Base-by-base conservation (phyloP, 1,140 invertebrate species). In the Planococcus citri region DNA sequence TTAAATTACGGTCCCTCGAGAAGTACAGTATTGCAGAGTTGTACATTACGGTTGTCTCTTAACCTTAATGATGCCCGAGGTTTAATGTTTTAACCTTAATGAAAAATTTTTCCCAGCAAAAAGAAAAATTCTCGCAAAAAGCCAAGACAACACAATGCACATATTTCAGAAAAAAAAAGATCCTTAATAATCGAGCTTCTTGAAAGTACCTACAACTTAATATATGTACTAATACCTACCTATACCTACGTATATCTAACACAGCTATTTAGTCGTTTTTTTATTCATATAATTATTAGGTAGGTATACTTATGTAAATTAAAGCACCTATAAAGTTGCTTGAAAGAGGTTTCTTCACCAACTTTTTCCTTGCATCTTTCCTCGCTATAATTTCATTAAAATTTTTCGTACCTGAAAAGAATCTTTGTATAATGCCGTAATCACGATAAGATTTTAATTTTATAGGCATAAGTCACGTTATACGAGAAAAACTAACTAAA, bases 1-100 rank as follows among this genome's bases (percentile, higher is more conserved):
- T 51, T 51, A 51, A 51, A 51, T 51, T 51, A 51, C 41, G 41
- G 41, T 51, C 41, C 41, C 41, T 51, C 41, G 41, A 51, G 41
- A 3, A 51, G 41, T 3, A 51, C 41, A 20, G 6, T n/a, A 9
- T 51, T 51, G 41, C 41, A 14, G 41, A 17, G 6, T 51, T 9
- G 41, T 51, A 51, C 41, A 51, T 51, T 51, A 51, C 17, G 41
- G 6, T 51, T 51, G 41, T 51, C 41, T 51, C 41, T 51, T 51
- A 51, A 51, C 41, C 41, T 17, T 51, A 51, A 51, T 51, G 41
- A 20, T n/a, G 41, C 41, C 41, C 41, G 6, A 51, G 41, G 41
- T 51, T 51, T 51, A 51, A 51, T 51, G 41, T 51, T 51, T 51
- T n/a, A 51, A 51, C 17, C 17, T 51, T 51, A 51, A 51, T 51